These are phyloP conservation scores for Platyura marginata DNA, from an alignment of 1,140 invertebrate species.

Conservation along the genomic window DNA sequence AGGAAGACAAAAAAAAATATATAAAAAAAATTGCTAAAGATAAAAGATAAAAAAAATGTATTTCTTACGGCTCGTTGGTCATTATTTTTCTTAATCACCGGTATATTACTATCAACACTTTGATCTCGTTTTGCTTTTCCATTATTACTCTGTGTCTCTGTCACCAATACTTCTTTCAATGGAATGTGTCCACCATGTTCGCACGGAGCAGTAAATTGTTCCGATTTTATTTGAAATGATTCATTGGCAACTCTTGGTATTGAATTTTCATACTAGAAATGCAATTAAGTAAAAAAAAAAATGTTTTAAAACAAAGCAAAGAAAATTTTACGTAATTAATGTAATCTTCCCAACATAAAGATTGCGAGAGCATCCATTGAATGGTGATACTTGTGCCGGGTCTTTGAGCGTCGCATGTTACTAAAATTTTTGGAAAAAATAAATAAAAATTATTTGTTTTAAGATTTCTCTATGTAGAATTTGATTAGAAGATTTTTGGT, in stretches of 20 bases:
- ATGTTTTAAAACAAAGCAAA: not conserved
- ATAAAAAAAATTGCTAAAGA: not conserved
- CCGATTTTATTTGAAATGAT: not conserved
- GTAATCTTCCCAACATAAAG: conserved; percentile 7
- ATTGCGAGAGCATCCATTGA: conserved; percentile 8
- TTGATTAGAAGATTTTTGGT: too few species aligned
- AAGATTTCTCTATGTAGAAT: too few species aligned
- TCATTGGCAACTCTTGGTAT: not conserved
- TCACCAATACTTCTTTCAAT: not conserved
- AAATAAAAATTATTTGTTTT: too few species aligned
- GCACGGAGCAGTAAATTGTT: not conserved
- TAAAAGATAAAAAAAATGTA: not conserved
- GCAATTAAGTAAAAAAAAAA: not conserved
- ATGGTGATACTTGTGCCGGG: conserved; percentile 8
- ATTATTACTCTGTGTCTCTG: not conserved
- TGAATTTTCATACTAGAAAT: not conserved
- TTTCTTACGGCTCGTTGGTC: not conserved
- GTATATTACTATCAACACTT: not conserved
- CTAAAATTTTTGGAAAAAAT: conserved; percentile 6
- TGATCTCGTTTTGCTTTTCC: not conserved
- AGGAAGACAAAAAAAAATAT: too few species aligned
- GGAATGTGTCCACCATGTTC: not conserved
- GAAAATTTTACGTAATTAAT: conserved; percentile 1
- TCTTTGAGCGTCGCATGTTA: conserved; percentile 7
- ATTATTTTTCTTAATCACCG: not conserved